These are phyloP conservation scores for Prunella fulvescens DNA, from an alignment of 2,113 vertebrate species.

Conservation along the genomic window DNA sequence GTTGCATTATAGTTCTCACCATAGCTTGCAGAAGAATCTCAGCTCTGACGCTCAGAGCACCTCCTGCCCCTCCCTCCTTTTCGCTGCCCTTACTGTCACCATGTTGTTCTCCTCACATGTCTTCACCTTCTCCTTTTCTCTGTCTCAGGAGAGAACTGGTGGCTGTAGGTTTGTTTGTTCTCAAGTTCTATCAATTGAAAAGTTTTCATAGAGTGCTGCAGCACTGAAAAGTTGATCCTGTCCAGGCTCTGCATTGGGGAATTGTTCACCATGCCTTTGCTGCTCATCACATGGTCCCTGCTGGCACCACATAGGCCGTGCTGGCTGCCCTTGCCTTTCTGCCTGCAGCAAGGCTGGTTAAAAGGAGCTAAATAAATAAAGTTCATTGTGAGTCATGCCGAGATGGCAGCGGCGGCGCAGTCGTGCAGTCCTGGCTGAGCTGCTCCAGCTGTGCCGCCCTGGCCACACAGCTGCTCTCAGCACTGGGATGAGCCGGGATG, in stretches of 20 bases:
- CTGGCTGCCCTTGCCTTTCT: neutral
- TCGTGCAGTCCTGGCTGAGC: neutral
- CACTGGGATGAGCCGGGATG: rapidly evolving
- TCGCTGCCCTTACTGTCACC: neutral
- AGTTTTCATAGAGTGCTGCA: neutral
- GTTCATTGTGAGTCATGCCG: neutral
- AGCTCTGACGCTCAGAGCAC: rapidly evolving
- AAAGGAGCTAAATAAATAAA: neutral
- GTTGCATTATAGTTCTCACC: neutral
- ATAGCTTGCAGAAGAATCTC: neutral
- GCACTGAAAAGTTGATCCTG: neutral
- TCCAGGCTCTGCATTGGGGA: neutral
- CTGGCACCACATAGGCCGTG: rapidly evolving
- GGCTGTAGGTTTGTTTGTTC: neutral
- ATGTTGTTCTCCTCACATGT: neutral
- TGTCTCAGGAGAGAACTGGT: neutral
- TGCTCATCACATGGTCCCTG: neutral
- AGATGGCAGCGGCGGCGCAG: rapidly evolving
- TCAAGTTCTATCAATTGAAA: neutral
- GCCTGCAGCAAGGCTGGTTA: neutral
- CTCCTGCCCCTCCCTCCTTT: neutral
- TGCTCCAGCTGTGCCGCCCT: rapidly evolving
- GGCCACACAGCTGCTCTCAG: rapidly evolving
- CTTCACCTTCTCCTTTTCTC: neutral
- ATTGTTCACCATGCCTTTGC: neutral